phyloP scores from a whole-genome alignment of 2,888 invertebrate species.

The Parasteatoda lunata region DNA sequence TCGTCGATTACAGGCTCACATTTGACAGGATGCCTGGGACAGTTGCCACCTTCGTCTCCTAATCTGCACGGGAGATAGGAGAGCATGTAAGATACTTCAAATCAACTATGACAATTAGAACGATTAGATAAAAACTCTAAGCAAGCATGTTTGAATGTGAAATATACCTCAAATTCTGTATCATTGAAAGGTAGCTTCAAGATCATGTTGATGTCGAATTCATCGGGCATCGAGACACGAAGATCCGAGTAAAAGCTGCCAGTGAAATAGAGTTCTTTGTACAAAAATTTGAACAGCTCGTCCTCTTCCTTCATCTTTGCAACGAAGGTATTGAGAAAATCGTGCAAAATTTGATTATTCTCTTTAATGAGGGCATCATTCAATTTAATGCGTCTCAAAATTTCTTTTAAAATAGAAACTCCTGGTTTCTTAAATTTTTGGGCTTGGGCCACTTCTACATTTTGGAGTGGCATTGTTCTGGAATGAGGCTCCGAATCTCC shows the following conservation, averaged over 20 bases:
- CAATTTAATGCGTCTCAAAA: slow-evolving; percentile 35
- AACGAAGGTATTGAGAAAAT: slow-evolving; percentile 54
- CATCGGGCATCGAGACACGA: slow-evolving; percentile 65
- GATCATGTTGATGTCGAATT: slow-evolving; percentile 70
- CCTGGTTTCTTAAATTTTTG: no score
- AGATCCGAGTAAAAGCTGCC: slow-evolving; percentile 69
- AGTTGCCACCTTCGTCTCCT: no score
- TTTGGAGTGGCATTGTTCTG: no score
- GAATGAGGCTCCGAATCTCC: no score
- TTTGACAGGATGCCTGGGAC: no score
- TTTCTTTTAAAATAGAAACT: slow-evolving; percentile 80
- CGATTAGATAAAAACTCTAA: no score
- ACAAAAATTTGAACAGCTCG: slow-evolving; percentile 60
- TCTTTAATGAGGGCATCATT: slow-evolving; percentile 35
- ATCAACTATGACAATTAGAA: no score
- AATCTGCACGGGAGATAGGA: no score
- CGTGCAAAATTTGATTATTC: slow-evolving; percentile 58
- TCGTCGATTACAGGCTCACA: no score
- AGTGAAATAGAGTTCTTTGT: slow-evolving; percentile 55
- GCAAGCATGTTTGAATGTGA: neutral
- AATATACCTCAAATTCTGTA: slow-evolving; percentile 58
- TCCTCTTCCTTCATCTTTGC: slow-evolving; percentile 64
- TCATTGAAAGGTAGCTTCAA: slow-evolving; percentile 67
- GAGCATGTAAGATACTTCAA: no score
- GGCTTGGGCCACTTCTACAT: no score